Conservation (phyloP, 2,113 vertebrate genomes). For the Laticauda laticaudata region DNA sequence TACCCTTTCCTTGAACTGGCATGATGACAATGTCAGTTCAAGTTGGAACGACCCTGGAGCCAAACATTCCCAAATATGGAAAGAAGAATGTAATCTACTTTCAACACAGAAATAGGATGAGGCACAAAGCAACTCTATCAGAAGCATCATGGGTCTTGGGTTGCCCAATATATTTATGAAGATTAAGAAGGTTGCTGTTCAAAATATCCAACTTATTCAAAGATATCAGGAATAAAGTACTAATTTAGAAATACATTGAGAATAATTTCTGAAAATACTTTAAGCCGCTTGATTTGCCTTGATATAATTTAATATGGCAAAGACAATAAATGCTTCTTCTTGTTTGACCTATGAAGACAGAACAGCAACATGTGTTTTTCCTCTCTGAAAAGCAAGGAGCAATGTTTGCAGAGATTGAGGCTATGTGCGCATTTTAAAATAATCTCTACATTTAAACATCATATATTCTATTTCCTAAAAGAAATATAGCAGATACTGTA, state of each 20-base stretch:
- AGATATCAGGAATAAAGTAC: background rate
- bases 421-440: background rate
- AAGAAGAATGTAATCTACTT: conserved; percentile 6
- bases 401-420: background rate
- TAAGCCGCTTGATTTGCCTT: background rate
- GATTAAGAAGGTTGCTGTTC: background rate
- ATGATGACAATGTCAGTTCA: conserved; percentile 8
- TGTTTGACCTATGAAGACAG: background rate
- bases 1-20: conserved; percentile 1
- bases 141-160: background rate
- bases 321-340: background rate
- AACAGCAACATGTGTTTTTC: background rate
- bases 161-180: background rate
- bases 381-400: background rate
- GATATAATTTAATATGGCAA: background rate
- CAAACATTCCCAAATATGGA: conserved; percentile 15
- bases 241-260: background rate
- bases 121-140: background rate
- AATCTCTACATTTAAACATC: background rate
- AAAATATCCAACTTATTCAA: background rate
- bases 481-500: background rate
- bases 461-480: background rate
- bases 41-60: conserved; percentile 5
- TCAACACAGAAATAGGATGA: conserved; percentile 6
- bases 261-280: background rate